Conservation (phyloP, 2,113 vertebrate genomes). For the Eira barbara region DNA sequence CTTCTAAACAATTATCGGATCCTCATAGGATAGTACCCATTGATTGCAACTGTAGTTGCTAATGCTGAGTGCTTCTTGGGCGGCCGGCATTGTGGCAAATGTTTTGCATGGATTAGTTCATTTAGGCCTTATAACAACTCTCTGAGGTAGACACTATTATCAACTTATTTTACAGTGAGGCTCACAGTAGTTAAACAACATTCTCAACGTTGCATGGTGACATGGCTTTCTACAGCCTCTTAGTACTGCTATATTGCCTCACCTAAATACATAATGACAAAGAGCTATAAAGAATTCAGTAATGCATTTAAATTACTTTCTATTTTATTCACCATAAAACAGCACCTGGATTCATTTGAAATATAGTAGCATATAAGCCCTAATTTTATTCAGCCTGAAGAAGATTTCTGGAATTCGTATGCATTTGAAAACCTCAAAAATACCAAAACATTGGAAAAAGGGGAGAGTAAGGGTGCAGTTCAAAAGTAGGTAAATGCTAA, state of each 20-base stretch:
- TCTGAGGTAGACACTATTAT: background rate
- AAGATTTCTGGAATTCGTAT: background rate
- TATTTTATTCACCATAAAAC: constrained; percentile 34
- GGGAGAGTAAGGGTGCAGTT: background rate
- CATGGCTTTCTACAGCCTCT: background rate
- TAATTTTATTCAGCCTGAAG: background rate
- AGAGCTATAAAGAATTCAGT: constrained; percentile 39
- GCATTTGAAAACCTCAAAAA: background rate
- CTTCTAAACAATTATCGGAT: constrained; percentile 6
- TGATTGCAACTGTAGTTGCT: background rate
- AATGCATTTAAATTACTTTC: constrained; percentile 47
- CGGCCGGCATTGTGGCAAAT: background rate
- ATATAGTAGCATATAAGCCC: background rate
- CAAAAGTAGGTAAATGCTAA: background rate
- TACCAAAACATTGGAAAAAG: background rate
- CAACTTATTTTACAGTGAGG: background rate
- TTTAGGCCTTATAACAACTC: background rate
- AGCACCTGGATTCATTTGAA: constrained; percentile 1
- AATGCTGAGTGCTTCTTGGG: background rate
- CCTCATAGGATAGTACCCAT: background rate
- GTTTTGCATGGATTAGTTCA: background rate
- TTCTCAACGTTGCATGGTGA: background rate
- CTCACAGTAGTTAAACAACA: background rate
- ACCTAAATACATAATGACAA: background rate
- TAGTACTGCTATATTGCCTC: background rate